Base-by-base conservation (phyloP, 2,888 invertebrate species). In the Leptopilina drosophilae region DNA sequence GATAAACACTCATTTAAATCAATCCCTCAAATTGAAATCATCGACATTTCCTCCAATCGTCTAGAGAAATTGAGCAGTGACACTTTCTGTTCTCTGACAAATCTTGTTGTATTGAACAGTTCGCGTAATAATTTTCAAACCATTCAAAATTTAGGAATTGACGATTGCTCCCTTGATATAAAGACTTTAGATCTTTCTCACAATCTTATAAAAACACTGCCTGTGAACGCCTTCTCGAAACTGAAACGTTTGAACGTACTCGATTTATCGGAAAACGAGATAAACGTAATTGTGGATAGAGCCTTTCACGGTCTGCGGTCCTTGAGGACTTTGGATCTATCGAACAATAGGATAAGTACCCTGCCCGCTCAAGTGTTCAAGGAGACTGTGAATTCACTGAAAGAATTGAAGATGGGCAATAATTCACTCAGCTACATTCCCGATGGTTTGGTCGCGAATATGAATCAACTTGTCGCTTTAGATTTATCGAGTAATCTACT, bases 331-430 rank as follows among this genome's bases (percentile, higher is more conserved):
- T 94, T 98, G 83, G 97, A 98, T 92, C 93, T 98, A 78, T 97
- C 98, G 53, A 96, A 97, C 88, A 98, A 98, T 92, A 96, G 96
- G 93, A 95, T 98, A 84, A 96, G 96, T 62, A 96, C 97, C 77
- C 93, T 98, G 85, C 98, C 98, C 65, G 95, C 96, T 83, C 96
- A 96, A 89, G 93, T 98, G 84, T 97, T 98, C 89, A 94, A 94
- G 90, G 97, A 97, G 92, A 94, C 95, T 88, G 93, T 95, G 77
- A 95, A 95, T 83, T 95, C 95, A 82, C 95, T 98, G 87, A 96
- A 96, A 92, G 97, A 98, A 92, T 95, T 98, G 89, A 96, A 97
- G 92, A 93, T 98, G 90, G 97, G 97, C 92, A 98, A 98, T 92
- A 98, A 98, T 93, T 97, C 97, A 33, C 96, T 98, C 87, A 95